Evolutionary conservation across 2,888 invertebrate genomes (phyloP).

Genomic region (Tridacna gigas): DNA sequence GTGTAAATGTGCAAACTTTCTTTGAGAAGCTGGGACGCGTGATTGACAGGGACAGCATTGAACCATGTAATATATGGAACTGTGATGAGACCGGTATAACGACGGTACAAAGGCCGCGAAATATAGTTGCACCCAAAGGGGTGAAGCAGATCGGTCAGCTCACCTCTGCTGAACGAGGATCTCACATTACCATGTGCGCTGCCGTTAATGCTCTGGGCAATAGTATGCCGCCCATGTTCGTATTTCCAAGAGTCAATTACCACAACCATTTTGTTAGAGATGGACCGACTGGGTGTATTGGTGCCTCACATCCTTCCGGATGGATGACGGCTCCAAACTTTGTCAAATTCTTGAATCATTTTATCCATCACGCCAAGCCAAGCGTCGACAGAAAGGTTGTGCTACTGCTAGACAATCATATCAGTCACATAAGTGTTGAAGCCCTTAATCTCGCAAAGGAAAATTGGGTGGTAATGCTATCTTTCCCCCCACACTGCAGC

Average conservation of each 20-base stretch:
- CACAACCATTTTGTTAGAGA: no score
- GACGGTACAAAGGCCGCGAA: no score
- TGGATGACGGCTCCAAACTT: slow-evolving; percentile 42
- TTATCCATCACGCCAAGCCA: slow-evolving; percentile 29
- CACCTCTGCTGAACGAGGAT: slow-evolving; percentile 22
- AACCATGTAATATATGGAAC: no score
- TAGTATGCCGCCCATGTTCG: slow-evolving; percentile 11
- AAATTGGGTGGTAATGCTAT: slow-evolving; percentile 50
- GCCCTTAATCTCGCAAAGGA: slow-evolving; percentile 33
- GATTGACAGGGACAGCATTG: no score
- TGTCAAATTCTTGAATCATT: slow-evolving; percentile 39
- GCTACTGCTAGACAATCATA: slow-evolving; percentile 52
- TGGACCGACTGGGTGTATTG: slow-evolving; percentile 25
- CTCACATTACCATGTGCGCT: slow-evolving; percentile 13
- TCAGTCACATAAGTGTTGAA: no score
- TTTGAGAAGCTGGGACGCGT: no score
- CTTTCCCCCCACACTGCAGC: slow-evolving; percentile 51
- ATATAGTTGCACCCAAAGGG: slow-evolving; percentile 18
- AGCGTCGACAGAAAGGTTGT: slow-evolving; percentile 33
- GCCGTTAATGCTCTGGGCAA: slow-evolving; percentile 26
- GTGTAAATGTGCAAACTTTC: no score
- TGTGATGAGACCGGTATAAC: no score
- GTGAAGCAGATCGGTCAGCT: slow-evolving; percentile 30
- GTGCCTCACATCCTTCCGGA: slow-evolving; percentile 22
- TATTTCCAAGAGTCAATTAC: slow-evolving; percentile 16